Evolutionary conservation across 1,140 invertebrate species (phyloP).

Genomic region (Caenorhabditis tropicalis): DNA sequence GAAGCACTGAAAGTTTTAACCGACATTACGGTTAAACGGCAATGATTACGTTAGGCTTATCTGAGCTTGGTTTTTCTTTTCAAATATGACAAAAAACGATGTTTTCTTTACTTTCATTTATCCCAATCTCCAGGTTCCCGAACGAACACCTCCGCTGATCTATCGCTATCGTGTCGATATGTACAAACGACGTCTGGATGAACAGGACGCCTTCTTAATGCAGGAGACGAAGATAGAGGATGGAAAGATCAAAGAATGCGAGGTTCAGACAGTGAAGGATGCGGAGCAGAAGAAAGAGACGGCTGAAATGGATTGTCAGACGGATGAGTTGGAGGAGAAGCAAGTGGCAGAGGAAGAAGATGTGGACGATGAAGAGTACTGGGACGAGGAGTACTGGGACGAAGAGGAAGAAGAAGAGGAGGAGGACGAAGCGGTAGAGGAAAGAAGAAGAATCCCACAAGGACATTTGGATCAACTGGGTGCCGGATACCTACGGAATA

Average conservation of each 20-base stretch:
- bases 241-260: background rate
- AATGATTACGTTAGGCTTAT: constrained; percentile 27
- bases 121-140: background rate
- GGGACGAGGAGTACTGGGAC: constrained; percentile 4
- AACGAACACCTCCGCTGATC: background rate
- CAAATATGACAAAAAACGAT: background rate
- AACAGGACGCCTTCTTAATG: background rate
- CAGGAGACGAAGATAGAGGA: background rate
- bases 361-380: constrained; percentile 7
- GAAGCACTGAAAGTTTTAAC: constrained; percentile 18
- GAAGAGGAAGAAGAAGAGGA: background rate
- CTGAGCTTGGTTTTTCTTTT: background rate
- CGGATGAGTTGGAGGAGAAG: background rate
- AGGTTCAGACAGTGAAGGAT: background rate
- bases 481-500: background rate
- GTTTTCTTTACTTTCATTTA: background rate
- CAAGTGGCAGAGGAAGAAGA: background rate
- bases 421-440: background rate
- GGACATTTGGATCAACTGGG: background rate
- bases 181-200: background rate
- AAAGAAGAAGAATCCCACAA: background rate
- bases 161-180: constrained; percentile 1
- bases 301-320: background rate
- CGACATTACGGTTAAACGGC: background rate
- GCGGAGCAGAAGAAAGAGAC: background rate